These are phyloP conservation scores for Channa striata DNA, from an alignment of 2,797 vertebrate species.

Conservation along the genomic window DNA sequence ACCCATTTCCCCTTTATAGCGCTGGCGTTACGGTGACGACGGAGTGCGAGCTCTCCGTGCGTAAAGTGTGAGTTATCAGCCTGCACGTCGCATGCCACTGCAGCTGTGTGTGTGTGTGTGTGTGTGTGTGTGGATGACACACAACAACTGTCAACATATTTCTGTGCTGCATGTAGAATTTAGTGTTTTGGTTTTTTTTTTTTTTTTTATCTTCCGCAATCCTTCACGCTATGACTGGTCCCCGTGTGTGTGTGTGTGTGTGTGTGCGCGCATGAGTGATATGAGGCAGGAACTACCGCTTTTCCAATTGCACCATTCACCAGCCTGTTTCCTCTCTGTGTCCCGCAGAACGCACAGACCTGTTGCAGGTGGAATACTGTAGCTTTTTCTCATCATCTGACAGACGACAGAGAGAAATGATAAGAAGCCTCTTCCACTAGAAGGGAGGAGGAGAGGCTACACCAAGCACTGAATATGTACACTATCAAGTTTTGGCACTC, in stretches of 20 bases:
- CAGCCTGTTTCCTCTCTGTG: conserved; percentile 65
- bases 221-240: conserved; percentile 19
- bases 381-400: conserved; percentile 79
- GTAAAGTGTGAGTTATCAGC: background rate
- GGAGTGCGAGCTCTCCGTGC: accelerated
- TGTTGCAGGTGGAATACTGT: conserved; percentile 85
- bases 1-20: background rate
- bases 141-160: conserved; percentile 17
- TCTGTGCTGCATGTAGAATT: conserved; percentile 15
- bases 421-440: conserved; percentile 66
- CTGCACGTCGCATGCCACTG: accelerated
- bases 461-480: conserved; percentile 95
- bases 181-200: too few relatives aligned
- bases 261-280: background rate
- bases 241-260: background rate
- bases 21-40: accelerated
- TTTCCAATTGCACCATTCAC: conserved; percentile 62
- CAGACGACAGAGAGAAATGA: conserved; percentile 80
- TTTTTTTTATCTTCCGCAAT: conserved; percentile 4
- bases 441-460: conserved; percentile 85
- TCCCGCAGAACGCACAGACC: conserved; percentile 85
- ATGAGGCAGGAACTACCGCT: conserved; percentile 31
- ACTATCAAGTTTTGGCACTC: conserved; percentile 97
- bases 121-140: conserved; percentile 5
- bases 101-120: background rate